Evolutionary conservation across 1,140 invertebrate genomes (phyloP), one percentile per base, ranked within the genome.

Genomic region (Drosophila sproati): DNA sequence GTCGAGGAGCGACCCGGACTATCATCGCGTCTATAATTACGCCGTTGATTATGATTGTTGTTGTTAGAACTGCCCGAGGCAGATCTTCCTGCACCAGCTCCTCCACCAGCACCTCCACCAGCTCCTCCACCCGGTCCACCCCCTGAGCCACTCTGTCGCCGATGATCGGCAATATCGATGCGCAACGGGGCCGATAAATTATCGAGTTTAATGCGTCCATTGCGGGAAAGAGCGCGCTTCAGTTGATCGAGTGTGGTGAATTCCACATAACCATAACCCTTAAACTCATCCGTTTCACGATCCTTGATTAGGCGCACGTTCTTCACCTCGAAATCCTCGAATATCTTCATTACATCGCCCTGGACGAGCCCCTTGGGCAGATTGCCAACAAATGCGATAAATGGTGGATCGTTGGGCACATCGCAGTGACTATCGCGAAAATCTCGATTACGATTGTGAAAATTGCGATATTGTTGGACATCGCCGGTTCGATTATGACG

Each of bases 181-280:
- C 96, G 96, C 39, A 97, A 93, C 54, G 94, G 78, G 48, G 94
- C 94, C 29, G 80, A 79, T 4, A 76, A 56, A 52, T 95, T 95
- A 69, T 97, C 96, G 70, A 97, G 95, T 83, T 95, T 93, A 37
- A 97, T 93, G 41, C 93, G 93, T 8, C 96, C 96, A 93, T 98
- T 96, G 91, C 96, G 94, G 75, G 95, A 93, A 60, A 99, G 94
- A 8, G 97, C 98, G 77, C 95, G 93, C 87, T 96, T 94, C 60
- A 99, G 94, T 82, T 97, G 96, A 8, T 96, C 93, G 8, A 95
- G 73, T 66, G 96, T 95, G 79, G 97, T 96, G 93, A 99, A 99
- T 93, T 99, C 98, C 47, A 99, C 98, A 94, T 99, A 99, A 92
- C 98, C 98, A 93, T 98, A 99, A 48, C 98, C 98, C 94, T 98